These are phyloP conservation scores for Polyergus mexicanus DNA, from an alignment of 1,140 invertebrate species.

Conservation along the genomic window DNA sequence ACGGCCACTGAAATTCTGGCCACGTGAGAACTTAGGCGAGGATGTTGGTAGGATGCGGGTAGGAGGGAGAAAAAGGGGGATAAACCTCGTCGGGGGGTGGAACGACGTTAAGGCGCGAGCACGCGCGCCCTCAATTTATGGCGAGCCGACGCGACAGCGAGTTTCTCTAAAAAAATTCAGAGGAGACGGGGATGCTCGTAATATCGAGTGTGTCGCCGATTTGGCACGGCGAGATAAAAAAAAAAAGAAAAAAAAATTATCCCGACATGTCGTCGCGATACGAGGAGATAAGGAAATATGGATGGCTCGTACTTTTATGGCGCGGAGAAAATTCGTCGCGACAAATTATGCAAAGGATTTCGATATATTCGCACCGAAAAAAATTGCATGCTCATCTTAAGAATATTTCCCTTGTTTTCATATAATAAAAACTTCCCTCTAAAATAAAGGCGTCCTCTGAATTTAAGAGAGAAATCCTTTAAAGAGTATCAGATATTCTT, in stretches of 20 bases:
- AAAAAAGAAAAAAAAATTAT: background rate
- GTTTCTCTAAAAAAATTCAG: constrained; percentile 55
- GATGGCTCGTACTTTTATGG: background rate
- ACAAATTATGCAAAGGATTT: background rate
- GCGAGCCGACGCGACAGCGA: background rate
- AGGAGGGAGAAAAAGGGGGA: no score
- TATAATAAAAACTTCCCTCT: no score
- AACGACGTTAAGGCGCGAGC: constrained; percentile 11
- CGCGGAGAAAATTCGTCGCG: background rate
- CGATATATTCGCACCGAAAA: no score
- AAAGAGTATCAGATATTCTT: no score
- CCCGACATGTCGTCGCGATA: background rate
- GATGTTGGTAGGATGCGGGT: background rate
- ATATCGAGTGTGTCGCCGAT: constrained; percentile 3
- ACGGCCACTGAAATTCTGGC: constrained; percentile 21
- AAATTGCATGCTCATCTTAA: no score
- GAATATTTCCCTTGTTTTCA: no score
- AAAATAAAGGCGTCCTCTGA: no score
- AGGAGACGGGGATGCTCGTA: constrained; percentile 1
- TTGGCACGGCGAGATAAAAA: background rate
- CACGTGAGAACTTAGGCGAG: constrained; percentile 5
- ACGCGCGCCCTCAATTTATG: constrained; percentile 43
- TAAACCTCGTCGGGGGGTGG: background rate
- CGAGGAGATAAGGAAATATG: constrained; percentile 27
- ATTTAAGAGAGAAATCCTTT: no score